Evolutionary conservation across 1,140 invertebrate species (phyloP).

Genomic region (Helicoverpa zea): DNA sequence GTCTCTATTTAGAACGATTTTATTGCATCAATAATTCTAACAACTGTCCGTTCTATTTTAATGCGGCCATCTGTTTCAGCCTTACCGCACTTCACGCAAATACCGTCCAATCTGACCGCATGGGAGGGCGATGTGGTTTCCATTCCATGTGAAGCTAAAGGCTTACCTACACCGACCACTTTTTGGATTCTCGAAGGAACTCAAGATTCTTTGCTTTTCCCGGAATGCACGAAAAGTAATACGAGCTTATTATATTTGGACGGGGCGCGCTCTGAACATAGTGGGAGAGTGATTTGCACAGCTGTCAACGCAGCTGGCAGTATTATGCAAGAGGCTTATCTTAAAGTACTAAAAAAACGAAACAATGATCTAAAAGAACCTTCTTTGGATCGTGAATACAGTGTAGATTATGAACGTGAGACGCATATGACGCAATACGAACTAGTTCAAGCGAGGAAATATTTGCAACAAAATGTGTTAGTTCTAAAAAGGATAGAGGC

Average conservation of each 20-base stretch:
- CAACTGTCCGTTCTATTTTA: conserved; percentile 78
- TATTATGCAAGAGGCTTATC: conserved; percentile 82
- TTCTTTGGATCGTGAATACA: conserved; percentile 69
- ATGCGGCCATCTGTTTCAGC: conserved; percentile 89
- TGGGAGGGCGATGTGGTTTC: conserved; percentile 93
- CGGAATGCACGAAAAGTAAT: conserved; percentile 83
- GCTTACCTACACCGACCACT: conserved; percentile 95
- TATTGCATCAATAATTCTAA: conserved; percentile 77
- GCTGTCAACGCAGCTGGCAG: conserved; percentile 83
- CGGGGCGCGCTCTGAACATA: conserved; percentile 76
- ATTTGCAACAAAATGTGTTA: conserved; percentile 94
- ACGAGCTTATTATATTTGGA: conserved; percentile 82
- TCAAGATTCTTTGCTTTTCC: conserved; percentile 81
- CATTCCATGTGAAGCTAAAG: conserved; percentile 96
- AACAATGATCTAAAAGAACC: conserved; percentile 74
- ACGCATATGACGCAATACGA: conserved; percentile 92
- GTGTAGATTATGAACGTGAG: conserved; percentile 84
- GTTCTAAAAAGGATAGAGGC: conserved; percentile 92
- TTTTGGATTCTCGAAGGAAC: conserved; percentile 94
- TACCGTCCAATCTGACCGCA: conserved; percentile 94
- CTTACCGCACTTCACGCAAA: conserved; percentile 95
- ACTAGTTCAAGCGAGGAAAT: conserved; percentile 92
- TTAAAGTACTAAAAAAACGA: conserved; percentile 80
- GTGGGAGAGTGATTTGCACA: conserved; percentile 81
- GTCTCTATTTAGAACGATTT: conserved; percentile 66